Conservation (phyloP, 2,888 invertebrate genomes). For the Cistogaster globosa region DNA sequence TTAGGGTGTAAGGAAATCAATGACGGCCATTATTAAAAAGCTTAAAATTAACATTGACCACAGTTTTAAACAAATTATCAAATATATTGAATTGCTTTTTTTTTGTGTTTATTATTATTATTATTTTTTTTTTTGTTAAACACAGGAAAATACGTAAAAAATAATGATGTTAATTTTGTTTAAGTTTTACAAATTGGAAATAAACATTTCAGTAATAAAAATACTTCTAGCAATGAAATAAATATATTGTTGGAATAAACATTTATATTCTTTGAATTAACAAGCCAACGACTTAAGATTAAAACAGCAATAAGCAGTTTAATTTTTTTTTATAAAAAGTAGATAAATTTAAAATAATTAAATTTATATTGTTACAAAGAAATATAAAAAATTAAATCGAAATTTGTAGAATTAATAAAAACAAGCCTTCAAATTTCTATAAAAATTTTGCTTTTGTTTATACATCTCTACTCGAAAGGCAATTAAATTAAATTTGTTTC, state of each 20-base stretch:
- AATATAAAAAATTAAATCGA: no score
- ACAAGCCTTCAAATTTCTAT: no score
- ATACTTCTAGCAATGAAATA: neutral
- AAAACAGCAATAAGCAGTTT: neutral
- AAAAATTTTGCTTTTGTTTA: neutral
- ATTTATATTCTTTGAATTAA: neutral
- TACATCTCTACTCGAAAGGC: neutral
- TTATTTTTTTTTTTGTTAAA: neutral
- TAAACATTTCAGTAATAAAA: neutral
- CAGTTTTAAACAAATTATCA: slow-evolving; percentile 1
- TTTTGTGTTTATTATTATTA: slow-evolving; percentile 7
- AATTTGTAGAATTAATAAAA: no score
- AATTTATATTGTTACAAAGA: no score
- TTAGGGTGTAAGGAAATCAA: neutral
- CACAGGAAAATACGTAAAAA: no score
- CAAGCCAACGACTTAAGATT: neutral
- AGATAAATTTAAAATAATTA: no score
- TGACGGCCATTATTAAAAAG: no score
- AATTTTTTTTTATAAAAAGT: neutral
- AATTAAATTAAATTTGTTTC: neutral
- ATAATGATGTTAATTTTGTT: no score
- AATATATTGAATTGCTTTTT: neutral
- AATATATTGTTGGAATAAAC: neutral
- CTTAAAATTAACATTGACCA: no score
- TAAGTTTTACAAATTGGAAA: neutral